A percentile compares a stretch with the other conserved stretches of the same genome.
phyloP scores from a whole-genome alignment of 2,797 vertebrate species.

The Valencia hispanica region DNA sequence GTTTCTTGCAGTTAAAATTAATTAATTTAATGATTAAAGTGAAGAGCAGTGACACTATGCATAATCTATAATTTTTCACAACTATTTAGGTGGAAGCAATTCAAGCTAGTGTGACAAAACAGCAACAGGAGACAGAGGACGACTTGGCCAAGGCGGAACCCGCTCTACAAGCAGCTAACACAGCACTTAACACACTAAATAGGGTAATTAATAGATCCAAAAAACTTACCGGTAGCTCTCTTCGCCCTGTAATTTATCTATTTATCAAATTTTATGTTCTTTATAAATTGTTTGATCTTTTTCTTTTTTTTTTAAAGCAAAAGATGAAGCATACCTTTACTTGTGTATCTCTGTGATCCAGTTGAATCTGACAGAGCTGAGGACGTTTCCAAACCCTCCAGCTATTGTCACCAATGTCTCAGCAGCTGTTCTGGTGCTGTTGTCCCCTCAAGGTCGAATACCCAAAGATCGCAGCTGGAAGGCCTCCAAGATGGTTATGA shows the following conservation, averaged over 20 bases:
- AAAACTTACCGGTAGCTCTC: neutral
- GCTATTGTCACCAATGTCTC: constrained; percentile 74
- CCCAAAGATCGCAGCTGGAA: constrained; percentile 85
- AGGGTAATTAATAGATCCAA: constrained; percentile 60
- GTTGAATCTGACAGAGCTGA: constrained; percentile 83
- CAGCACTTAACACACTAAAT: constrained; percentile 81
- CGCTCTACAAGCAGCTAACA: constrained; percentile 78
- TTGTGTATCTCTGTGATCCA: constrained; percentile 50
- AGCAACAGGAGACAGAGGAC: constrained; percentile 79
- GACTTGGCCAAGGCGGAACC: constrained; percentile 83
- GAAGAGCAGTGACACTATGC: neutral
- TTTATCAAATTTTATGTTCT: constrained; percentile 17
- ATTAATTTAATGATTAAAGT: too few relatives aligned
- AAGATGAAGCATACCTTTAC: constrained; percentile 11
- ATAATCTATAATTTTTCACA: neutral
- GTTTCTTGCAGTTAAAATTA: neutral
- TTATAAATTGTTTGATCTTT: constrained; percentile 11
- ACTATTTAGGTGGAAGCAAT: constrained; percentile 75
- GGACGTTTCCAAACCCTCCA: constrained; percentile 81
- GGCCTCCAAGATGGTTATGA: constrained; percentile 81
- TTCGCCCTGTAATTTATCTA: neutral
- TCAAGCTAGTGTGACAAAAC: constrained; percentile 82
- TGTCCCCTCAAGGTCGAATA: constrained; percentile 74
- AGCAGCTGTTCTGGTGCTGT: constrained; percentile 75
- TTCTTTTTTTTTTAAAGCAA: neutral